These are phyloP conservation scores for Mantis religiosa DNA, from an alignment of 2,888 invertebrate species.

Conservation along the genomic window DNA sequence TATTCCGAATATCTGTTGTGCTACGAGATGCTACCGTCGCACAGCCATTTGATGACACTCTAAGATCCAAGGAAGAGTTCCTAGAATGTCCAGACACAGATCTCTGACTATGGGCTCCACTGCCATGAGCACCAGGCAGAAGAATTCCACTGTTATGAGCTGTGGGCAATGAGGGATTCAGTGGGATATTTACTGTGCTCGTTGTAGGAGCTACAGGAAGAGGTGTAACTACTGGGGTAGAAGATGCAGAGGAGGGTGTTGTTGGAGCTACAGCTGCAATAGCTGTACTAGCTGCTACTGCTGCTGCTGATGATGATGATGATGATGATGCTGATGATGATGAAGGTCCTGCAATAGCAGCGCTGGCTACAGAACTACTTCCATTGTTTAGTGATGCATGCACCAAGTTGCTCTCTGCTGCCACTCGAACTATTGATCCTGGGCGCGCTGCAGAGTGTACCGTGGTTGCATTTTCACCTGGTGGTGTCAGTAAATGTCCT, in stretches of 20 bases:
- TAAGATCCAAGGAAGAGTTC: conserved; percentile 78
- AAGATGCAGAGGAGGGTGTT: conserved; percentile 32
- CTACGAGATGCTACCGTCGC: conserved; percentile 40
- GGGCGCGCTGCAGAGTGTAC: conserved; percentile 38
- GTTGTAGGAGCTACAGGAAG: conserved; percentile 22
- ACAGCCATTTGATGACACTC: conserved; percentile 45
- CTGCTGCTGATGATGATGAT: conserved; percentile 2
- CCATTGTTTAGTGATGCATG: neutral
- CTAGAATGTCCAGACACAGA: conserved; percentile 58
- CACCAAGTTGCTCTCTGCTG: conserved; percentile 31
- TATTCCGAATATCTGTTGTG: conserved; percentile 46
- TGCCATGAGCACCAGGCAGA: conserved; percentile 25
- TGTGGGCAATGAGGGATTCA: conserved; percentile 6
- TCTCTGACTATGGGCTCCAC: conserved; percentile 31
- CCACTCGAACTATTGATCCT: conserved; percentile 43
- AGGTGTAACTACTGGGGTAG: conserved; percentile 29
- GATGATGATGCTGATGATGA: neutral
- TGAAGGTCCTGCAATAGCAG: neutral
- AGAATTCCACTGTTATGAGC: conserved; percentile 1
- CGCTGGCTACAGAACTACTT: neutral
- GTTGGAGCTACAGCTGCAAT: conserved; percentile 13
- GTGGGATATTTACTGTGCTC: neutral
- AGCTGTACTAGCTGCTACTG: neutral
- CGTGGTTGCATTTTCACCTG: conserved; percentile 27
- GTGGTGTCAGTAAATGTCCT: conserved; percentile 7